phyloP scores from a whole-genome alignment of 2,888 invertebrate species.

The Eupithecia subfuscata region DNA sequence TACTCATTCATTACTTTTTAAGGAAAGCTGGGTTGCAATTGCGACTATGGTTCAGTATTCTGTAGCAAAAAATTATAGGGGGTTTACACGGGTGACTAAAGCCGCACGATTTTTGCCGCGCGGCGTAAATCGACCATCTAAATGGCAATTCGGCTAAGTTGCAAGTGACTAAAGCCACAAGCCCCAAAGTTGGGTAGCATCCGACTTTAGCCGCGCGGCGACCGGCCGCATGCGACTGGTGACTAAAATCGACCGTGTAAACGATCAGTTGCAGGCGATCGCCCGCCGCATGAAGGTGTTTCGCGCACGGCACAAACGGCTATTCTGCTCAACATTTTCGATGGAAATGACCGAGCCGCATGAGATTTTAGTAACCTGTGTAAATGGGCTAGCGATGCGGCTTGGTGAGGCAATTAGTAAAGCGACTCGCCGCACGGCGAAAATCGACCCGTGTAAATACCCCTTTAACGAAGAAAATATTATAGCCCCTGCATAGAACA shows the following conservation, averaged over 20 bases:
- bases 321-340: slow-evolving; percentile 52
- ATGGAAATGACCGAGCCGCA: slow-evolving; percentile 54
- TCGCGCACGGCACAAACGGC: slow-evolving; percentile 47
- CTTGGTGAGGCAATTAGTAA: slow-evolving; percentile 45
- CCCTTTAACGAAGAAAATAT: too few relatives aligned
- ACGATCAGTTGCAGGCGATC: slow-evolving; percentile 44
- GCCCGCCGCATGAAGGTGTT: slow-evolving; percentile 38
- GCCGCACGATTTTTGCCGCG: slow-evolving; percentile 8
- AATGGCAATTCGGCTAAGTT: slow-evolving; percentile 29
- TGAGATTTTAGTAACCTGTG: slow-evolving; percentile 56
- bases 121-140: slow-evolving; percentile 14
- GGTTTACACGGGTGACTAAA: slow-evolving; percentile 9
- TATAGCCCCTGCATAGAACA: too few relatives aligned
- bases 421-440: slow-evolving; percentile 54
- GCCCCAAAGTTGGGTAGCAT: slow-evolving; percentile 57
- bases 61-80: too few relatives aligned
- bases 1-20: too few relatives aligned
- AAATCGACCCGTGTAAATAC: slow-evolving; percentile 56
- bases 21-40: too few relatives aligned
- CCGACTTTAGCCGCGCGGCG: slow-evolving; percentile 55
- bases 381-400: slow-evolving; percentile 55
- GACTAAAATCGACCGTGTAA: slow-evolving; percentile 40
- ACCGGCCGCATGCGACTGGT: slow-evolving; percentile 65
- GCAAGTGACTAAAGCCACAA: slow-evolving; percentile 40
- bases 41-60: too few relatives aligned